phyloP scores from a whole-genome alignment of 92 coral and sea anemone genomes.

The Phenganax stokvisi region DNA sequence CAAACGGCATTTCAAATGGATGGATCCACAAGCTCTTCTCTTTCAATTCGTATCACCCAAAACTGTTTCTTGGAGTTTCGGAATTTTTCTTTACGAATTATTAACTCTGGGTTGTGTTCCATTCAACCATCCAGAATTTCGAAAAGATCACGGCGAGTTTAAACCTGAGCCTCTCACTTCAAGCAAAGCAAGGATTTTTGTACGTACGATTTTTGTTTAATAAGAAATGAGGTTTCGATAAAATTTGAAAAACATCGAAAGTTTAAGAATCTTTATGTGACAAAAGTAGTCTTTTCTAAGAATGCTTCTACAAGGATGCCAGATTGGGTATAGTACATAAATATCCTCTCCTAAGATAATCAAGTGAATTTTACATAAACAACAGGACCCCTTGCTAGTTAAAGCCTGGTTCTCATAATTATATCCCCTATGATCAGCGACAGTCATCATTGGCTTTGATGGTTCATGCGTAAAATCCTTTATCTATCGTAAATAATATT shows the following conservation, averaged over 20 bases:
- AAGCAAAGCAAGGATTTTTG: conserved; percentile 22
- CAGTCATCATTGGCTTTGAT: no score
- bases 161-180: conserved; percentile 25
- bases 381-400: no score
- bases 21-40: conserved; percentile 26
- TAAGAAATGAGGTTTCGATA: not conserved
- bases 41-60: not conserved
- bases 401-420: no score
- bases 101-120: conserved; percentile 33
- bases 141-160: conserved; percentile 6
- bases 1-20: conserved; percentile 23
- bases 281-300: not conserved
- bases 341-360: not conserved
- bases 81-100: conserved; percentile 22
- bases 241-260: not conserved
- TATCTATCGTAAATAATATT: no score
- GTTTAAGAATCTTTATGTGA: not conserved
- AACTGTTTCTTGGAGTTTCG: conserved; percentile 28
- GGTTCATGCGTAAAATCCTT: no score
- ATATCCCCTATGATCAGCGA: no score
- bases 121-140: conserved; percentile 12
- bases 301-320: not conserved
- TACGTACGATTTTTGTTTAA: not conserved
- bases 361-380: no score
- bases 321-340: not conserved